Conservation (phyloP, 1,140 invertebrate genomes). For the Hypsibius dujardini region DNA sequence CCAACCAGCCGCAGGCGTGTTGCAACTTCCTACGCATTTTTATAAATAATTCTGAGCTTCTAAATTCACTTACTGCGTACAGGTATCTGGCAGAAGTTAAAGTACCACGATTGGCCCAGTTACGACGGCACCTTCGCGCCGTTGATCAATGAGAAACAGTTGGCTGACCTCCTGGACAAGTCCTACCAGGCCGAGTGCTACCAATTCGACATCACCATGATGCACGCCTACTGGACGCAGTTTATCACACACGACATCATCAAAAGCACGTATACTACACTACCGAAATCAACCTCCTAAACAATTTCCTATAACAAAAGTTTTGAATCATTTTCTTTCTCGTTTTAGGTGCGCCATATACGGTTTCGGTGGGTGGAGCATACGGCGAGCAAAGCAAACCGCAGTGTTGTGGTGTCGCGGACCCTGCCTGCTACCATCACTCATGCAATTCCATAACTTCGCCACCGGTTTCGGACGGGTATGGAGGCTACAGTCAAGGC, state of each 20-base stretch:
- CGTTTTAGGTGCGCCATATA: not conserved
- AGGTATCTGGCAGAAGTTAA: slow-evolving; percentile 3
- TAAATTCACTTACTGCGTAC: not conserved
- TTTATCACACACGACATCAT: slow-evolving; percentile 14
- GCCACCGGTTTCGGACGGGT: not conserved
- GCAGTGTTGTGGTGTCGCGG: not conserved
- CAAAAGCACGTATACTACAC: not conserved
- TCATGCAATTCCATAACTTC: slow-evolving; percentile 1
- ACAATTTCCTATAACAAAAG: no score
- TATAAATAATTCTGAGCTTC: no score
- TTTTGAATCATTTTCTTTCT: no score
- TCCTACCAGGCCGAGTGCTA: not conserved
- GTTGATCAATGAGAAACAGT: not conserved
- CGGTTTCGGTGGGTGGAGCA: not conserved
- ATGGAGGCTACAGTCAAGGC: not conserved
- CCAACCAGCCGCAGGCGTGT: no score
- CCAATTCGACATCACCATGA: not conserved
- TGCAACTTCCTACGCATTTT: not conserved
- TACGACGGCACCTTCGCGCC: not conserved
- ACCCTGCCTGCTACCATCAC: not conserved
- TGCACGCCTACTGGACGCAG: not conserved
- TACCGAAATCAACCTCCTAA: no score
- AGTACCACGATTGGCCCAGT: not conserved
- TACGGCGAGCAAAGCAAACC: not conserved
- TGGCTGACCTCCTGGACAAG: not conserved